A percentile compares a stretch with the other conserved stretches of the same genome.
Conservation (phyloP, 2,888 invertebrate genomes). For the Gibbula magus region DNA sequence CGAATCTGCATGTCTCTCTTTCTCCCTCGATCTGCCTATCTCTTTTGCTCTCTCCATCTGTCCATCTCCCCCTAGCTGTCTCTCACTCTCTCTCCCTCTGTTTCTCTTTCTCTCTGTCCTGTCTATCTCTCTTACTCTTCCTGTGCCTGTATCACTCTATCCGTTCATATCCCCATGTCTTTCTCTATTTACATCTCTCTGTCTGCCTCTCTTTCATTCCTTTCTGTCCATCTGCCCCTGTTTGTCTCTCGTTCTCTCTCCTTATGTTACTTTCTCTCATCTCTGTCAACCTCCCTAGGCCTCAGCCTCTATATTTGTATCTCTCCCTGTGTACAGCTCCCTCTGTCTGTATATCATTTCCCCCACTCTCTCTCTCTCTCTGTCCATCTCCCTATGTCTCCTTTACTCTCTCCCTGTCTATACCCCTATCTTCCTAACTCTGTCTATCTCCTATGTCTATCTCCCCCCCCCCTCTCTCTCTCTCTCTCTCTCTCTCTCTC, state of each 20-base stretch:
- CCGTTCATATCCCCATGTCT: not conserved
- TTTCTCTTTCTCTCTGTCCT: too few species aligned
- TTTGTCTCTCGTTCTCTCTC: not conserved
- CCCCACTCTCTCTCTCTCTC: too few species aligned
- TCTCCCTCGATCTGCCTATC: not conserved
- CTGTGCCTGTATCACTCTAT: not conserved
- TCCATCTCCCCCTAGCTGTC: not conserved
- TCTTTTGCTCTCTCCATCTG: not conserved
- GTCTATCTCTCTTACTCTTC: too few species aligned
- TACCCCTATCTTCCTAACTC: not conserved
- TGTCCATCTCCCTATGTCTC: too few species aligned
- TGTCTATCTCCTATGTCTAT: not conserved
- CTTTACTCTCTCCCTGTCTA: not conserved
- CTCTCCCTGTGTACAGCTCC: not conserved
- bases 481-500: not conserved
- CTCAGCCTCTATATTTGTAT: too few species aligned
- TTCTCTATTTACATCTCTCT: too few species aligned
- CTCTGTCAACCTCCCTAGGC: not conserved
- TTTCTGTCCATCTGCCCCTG: not conserved
- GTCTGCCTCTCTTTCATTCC: not conserved
- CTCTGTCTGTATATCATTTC: too few species aligned
- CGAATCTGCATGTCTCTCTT: not conserved
- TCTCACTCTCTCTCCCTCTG: not conserved
- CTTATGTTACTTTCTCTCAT: not conserved
- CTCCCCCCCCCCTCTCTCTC: not conserved